Conservation (phyloP, 2,113 vertebrate species). For the Chloropsis hardwickii region DNA sequence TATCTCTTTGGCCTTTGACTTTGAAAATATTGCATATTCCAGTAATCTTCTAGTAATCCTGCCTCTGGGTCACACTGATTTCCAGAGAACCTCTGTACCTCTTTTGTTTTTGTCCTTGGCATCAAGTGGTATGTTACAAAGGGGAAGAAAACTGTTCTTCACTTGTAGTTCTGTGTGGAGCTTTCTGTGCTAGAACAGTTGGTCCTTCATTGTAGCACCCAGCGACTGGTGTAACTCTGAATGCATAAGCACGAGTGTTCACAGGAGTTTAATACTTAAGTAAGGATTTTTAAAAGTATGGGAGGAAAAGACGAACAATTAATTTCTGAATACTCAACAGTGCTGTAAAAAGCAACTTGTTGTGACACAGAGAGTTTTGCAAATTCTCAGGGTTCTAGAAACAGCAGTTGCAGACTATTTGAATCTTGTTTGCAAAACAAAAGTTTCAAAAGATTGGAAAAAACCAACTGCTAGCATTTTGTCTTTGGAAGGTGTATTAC, state of each 20-base stretch:
- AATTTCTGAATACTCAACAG: background rate
- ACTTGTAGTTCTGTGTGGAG: background rate
- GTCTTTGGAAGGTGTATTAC: background rate
- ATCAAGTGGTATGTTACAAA: background rate
- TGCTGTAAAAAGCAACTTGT: background rate
- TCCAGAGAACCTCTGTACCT: background rate
- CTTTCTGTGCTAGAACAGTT: background rate
- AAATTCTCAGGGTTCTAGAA: conserved; percentile 10
- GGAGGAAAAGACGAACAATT: background rate
- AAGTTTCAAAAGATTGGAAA: background rate
- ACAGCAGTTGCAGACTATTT: background rate
- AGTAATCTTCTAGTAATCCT: background rate
- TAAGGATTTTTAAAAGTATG: background rate
- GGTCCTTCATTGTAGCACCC: background rate
- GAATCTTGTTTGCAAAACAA: background rate
- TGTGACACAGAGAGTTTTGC: background rate
- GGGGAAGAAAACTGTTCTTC: background rate
- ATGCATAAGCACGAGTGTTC: background rate
- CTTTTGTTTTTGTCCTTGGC: background rate
- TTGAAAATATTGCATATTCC: background rate
- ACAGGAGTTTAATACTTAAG: background rate
- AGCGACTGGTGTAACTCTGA: background rate
- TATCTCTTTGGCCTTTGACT: background rate
- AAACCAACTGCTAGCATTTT: background rate
- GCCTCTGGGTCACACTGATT: background rate